Percentiles rank a stretch among this genome's conserved stretches.
These are phyloP conservation scores for Camponotus pennsylvanicus DNA, from an alignment of 1,140 invertebrate genomes.

Conservation along the genomic window DNA sequence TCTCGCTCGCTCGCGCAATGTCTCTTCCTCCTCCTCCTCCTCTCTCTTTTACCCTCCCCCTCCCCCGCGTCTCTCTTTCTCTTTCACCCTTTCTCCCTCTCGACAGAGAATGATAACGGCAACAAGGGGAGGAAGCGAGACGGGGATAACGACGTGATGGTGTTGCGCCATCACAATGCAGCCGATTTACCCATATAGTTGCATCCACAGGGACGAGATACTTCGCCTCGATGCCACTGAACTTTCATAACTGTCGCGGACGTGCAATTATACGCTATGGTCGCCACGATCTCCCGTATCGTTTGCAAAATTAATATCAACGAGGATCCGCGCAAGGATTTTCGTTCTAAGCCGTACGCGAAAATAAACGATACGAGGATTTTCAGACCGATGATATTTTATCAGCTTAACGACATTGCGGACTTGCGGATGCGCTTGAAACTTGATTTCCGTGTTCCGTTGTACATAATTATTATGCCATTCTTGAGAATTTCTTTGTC, in stretches of 20 bases:
- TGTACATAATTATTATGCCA: neutral
- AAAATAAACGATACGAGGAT: conserved; percentile 47
- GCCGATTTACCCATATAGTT: conserved; percentile 23
- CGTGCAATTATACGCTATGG: conserved; percentile 68
- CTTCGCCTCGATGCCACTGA: conserved; percentile 50
- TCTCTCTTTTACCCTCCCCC: neutral
- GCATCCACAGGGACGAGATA: conserved; percentile 23
- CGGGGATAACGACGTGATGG: conserved; percentile 31
- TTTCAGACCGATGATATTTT: conserved; percentile 31
- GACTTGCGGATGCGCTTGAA: conserved; percentile 32
- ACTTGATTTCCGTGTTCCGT: conserved; percentile 9
- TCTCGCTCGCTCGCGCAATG: conserved; percentile 31
- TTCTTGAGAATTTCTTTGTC: neutral
- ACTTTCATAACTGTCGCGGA: conserved; percentile 66
- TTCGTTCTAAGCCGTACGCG: conserved; percentile 60
- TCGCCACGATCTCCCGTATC: conserved; percentile 56
- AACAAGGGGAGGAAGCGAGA: conserved; percentile 29
- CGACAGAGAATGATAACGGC: conserved; percentile 38
- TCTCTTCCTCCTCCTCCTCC: neutral
- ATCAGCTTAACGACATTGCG: conserved; percentile 53
- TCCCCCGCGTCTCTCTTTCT: conserved; percentile 10
- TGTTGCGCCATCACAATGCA: conserved; percentile 42
- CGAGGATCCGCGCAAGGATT: conserved; percentile 66
- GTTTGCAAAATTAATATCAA: conserved; percentile 70
- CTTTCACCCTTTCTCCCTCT: conserved; percentile 24